A percentile compares a stretch with the other conserved stretches of the same genome.
These are phyloP conservation scores for Tapera naevia DNA, from an alignment of 2,797 vertebrate genomes.

Conservation along the genomic window DNA sequence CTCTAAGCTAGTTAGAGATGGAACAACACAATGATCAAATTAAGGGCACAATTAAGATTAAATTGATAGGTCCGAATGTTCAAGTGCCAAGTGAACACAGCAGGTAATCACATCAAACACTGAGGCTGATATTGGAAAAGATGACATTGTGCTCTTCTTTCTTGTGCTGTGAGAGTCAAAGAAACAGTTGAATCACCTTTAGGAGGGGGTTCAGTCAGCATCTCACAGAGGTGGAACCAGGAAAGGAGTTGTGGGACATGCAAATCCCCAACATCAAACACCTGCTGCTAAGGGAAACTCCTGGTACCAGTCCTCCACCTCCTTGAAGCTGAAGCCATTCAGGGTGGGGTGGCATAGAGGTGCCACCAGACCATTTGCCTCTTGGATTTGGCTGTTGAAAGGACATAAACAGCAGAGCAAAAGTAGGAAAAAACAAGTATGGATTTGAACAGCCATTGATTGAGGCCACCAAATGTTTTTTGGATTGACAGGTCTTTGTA, in stretches of 20 bases:
- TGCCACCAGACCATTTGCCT: neutral
- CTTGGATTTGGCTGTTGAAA: neutral
- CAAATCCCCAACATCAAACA: neutral
- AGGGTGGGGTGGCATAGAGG: neutral
- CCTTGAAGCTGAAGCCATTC: neutral
- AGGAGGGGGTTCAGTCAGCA: neutral
- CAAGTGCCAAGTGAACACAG: slow-evolving; percentile 9
- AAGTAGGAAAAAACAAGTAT: neutral
- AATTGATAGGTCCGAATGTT: slow-evolving; percentile 45
- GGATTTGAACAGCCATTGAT: neutral
- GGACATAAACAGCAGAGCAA: neutral
- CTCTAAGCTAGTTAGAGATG: slow-evolving; percentile 13
- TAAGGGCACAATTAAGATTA: slow-evolving; percentile 51
- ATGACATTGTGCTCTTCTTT: slow-evolving; percentile 23
- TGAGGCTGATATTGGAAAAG: slow-evolving; percentile 27
- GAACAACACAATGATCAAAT: slow-evolving; percentile 48
- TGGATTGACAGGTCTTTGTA: neutral
- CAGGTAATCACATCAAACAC: slow-evolving; percentile 30
- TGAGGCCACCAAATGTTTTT: rapidly evolving
- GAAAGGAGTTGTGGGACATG: neutral
- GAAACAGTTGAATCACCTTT: neutral
- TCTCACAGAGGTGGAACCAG: rapidly evolving
- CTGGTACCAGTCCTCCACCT: neutral
- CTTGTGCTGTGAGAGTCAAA: neutral
- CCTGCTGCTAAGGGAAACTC: neutral